phyloP scores from a whole-genome alignment of 1,140 invertebrate species.

The Babylonia areolata region DNA sequence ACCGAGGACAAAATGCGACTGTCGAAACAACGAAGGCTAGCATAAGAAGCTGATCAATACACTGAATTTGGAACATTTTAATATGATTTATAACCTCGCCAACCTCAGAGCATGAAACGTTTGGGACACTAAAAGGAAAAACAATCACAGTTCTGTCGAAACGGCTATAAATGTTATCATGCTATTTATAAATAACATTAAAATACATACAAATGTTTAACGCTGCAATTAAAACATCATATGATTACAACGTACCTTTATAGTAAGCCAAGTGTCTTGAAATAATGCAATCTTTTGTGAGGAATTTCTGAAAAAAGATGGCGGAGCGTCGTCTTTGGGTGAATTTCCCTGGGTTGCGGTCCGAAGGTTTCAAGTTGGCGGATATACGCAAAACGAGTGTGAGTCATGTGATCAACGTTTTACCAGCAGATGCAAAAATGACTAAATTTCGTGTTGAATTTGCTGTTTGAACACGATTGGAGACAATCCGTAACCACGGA shows the following conservation, averaged over 20 bases:
- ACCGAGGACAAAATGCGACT: not conserved
- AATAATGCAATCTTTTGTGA: not conserved
- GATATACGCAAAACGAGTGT: not conserved
- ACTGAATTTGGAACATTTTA: not conserved
- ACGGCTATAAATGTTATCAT: not conserved
- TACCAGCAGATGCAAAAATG: not conserved
- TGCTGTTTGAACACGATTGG: no score
- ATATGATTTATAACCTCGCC: not conserved
- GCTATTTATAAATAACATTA: not conserved
- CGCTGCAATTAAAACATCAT: not conserved
- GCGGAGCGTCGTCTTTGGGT: not conserved
- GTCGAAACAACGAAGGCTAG: no score
- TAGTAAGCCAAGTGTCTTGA: not conserved
- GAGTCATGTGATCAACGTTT: not conserved
- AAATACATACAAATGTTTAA: not conserved
- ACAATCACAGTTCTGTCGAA: no score
- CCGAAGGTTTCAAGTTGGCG: not conserved
- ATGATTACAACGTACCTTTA: not conserved
- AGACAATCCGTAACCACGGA: no score
- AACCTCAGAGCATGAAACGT: not conserved
- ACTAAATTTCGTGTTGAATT: no score
- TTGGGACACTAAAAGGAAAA: not conserved
- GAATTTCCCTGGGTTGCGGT: not conserved
- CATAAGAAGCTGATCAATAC: no score
- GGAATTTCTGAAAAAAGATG: slow-evolving; percentile 20